A percentile compares a stretch with the other conserved stretches of the same genome.
These are phyloP conservation scores for Rhabditophanes sp. DNA, from an alignment of 2,888 invertebrate species.

Conservation along the genomic window DNA sequence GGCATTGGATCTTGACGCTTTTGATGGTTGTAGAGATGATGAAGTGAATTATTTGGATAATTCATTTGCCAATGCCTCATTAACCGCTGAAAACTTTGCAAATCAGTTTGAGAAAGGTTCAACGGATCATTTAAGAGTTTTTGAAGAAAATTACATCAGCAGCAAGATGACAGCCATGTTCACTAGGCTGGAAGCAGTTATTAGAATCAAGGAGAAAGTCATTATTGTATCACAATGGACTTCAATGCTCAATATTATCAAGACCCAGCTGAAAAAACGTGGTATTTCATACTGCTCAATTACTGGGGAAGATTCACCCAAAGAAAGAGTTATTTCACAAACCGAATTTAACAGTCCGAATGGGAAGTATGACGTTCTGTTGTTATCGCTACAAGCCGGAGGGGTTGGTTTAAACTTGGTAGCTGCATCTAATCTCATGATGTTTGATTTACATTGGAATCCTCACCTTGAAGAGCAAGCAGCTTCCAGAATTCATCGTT, in stretches of 20 bases:
- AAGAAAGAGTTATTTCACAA: constrained; percentile 11
- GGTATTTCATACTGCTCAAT: constrained; percentile 52
- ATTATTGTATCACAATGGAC: constrained; percentile 84
- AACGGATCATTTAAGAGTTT: too few relatives aligned
- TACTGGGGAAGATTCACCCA: constrained; percentile 56
- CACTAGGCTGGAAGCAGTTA: too few relatives aligned
- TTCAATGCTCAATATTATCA: constrained; percentile 60
- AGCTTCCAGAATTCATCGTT: constrained; percentile 74
- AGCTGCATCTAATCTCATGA: constrained; percentile 74
- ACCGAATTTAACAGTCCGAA: constrained; percentile 57
- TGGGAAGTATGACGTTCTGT: constrained; percentile 52
- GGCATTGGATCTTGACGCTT: constrained; percentile 34
- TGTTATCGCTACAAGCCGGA: constrained; percentile 77
- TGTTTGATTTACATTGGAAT: constrained; percentile 85
- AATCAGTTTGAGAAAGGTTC: too few relatives aligned
- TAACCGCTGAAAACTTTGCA: too few relatives aligned
- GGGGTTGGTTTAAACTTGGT: constrained; percentile 82
- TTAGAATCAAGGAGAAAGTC: too few relatives aligned
- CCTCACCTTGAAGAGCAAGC: constrained; percentile 86
- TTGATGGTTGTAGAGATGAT: constrained; percentile 10
- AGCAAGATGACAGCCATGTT: too few relatives aligned
- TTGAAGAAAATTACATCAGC: too few relatives aligned
- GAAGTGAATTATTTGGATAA: too few relatives aligned
- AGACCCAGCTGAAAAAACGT: constrained; percentile 51
- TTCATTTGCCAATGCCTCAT: too few relatives aligned